Conservation (phyloP, 2,797 vertebrate genomes). For the Orientallactaga sibirica region DNA sequence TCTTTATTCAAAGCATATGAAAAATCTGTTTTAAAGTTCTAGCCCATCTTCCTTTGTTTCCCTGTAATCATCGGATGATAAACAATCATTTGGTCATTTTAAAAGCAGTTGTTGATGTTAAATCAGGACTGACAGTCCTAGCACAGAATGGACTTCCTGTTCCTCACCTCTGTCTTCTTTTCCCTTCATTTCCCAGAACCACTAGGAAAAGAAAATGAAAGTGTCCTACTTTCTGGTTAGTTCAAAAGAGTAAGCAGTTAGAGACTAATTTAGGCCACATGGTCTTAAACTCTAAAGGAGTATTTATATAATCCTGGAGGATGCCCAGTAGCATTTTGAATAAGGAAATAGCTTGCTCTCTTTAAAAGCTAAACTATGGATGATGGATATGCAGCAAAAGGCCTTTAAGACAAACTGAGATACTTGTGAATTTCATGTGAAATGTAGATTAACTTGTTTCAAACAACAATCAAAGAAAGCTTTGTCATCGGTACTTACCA, state of each 20-base stretch:
- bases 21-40: constrained; percentile 9
- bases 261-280: neutral
- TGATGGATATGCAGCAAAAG: neutral
- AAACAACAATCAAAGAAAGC: neutral
- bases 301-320: neutral
- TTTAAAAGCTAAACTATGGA: neutral
- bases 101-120: constrained; percentile 29
- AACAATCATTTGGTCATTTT: neutral
- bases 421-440: neutral
- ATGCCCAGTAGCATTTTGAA: neutral
- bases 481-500: neutral
- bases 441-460: neutral
- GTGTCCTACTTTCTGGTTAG: neutral
- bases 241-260: neutral
- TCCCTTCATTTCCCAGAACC: neutral
- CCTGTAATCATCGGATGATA: neutral
- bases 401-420: neutral
- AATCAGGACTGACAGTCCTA: neutral
- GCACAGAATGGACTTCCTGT: neutral
- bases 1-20: constrained; percentile 22
- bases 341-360: neutral
- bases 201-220: neutral
- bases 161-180: neutral
- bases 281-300: neutral
- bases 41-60: neutral